Conservation (phyloP, 1,140 invertebrate genomes). For the Agraylea sexmaculata region DNA sequence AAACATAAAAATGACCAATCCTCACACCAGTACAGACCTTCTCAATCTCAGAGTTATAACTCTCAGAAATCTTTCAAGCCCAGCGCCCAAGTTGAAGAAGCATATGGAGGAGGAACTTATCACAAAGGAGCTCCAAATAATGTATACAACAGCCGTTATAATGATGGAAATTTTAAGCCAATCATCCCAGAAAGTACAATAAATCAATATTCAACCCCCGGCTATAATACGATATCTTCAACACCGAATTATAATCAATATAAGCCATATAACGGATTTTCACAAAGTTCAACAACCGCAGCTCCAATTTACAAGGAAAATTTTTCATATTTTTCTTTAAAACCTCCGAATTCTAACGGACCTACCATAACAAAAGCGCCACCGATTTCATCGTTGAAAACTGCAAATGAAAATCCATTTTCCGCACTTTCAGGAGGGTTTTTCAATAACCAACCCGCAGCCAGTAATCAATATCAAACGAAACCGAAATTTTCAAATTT, state of each 20-base stretch:
- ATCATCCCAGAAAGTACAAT: constrained; percentile 11
- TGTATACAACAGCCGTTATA: constrained; percentile 6
- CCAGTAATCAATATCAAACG: constrained; percentile 22
- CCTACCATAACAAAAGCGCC: constrained; percentile 39
- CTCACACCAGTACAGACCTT: constrained; percentile 6
- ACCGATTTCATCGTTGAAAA: constrained; percentile 34
- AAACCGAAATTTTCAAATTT: constrained; percentile 8
- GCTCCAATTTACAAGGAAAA: constrained; percentile 16
- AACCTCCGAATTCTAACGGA: constrained; percentile 6
- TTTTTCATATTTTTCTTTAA: constrained; percentile 19
- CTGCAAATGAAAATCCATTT: constrained; percentile 33
- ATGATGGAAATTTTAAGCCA: constrained; percentile 15
- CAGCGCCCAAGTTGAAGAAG: constrained; percentile 17
- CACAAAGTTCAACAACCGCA: constrained; percentile 9
- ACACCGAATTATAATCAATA: constrained; percentile 17
- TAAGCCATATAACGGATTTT: constrained; percentile 8
- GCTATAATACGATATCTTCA: background rate
- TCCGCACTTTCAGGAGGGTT: constrained; percentile 41
- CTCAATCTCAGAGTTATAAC: too few relatives aligned
- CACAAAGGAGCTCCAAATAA: constrained; percentile 5
- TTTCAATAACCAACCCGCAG: constrained; percentile 36
- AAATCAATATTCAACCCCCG: constrained; percentile 10
- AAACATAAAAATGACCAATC: constrained; percentile 9
- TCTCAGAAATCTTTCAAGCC: constrained; percentile 20
- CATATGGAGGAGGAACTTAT: constrained; percentile 9